Evolutionary conservation across 2,113 vertebrate genomes (phyloP).

Genomic region (Pica pica): DNA sequence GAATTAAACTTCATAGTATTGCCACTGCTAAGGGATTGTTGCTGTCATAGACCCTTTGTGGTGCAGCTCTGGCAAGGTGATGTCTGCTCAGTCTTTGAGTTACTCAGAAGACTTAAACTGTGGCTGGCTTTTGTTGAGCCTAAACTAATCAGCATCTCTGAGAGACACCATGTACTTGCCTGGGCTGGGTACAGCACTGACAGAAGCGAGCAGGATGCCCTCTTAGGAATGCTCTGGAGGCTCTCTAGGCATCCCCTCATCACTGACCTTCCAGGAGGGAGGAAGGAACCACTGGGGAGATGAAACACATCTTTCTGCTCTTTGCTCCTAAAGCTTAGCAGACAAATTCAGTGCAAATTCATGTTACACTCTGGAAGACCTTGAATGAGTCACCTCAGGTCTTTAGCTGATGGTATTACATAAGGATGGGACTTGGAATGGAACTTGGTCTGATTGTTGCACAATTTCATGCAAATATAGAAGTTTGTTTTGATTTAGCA

Average conservation of each 20-base stretch:
- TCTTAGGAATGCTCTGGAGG: not conserved
- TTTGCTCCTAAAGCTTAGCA: not conserved
- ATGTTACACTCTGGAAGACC: not conserved
- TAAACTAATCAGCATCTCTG: not conserved
- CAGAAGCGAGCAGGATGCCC: fast-evolving
- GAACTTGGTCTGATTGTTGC: not conserved
- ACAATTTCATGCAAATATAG: not conserved
- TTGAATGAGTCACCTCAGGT: not conserved
- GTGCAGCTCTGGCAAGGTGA: not conserved
- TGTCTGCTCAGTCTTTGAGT: not conserved
- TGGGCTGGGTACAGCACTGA: not conserved
- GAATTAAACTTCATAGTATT: not conserved
- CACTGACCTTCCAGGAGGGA: not conserved
- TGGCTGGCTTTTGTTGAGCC: not conserved
- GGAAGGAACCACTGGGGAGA: fast-evolving
- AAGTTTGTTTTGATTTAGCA: not conserved
- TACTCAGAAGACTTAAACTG: not conserved
- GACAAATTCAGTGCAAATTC: not conserved
- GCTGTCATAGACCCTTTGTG: not conserved
- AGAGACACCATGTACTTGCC: fast-evolving
- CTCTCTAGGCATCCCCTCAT: not conserved
- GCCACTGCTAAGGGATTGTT: not conserved
- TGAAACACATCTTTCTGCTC: not conserved
- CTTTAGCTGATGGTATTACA: not conserved
- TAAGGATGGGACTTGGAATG: not conserved